Conservation (phyloP, 2,113 vertebrate species). For the Callithrix jacchus region DNA sequence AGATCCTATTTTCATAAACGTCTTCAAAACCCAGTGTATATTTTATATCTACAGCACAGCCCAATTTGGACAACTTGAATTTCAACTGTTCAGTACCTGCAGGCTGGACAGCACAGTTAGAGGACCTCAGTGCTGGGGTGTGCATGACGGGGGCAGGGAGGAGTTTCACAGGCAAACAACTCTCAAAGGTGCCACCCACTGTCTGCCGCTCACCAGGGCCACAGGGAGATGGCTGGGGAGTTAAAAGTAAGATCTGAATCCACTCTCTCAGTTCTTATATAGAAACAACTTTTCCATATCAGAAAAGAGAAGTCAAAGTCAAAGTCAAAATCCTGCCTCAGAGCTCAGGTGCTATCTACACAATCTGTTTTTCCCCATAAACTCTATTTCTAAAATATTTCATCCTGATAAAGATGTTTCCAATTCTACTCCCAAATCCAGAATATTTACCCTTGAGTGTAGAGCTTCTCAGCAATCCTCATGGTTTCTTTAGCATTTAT, state of each 20-base stretch:
- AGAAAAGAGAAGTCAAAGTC: not conserved
- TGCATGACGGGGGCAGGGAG: no score
- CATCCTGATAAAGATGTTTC: not conserved
- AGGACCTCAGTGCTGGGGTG: not conserved
- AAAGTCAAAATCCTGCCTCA: not conserved
- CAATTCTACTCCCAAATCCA: not conserved
- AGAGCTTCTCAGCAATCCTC: slow-evolving; percentile 97
- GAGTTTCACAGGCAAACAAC: not conserved
- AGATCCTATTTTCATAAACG: not conserved
- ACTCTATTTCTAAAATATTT: not conserved
- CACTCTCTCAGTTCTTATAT: not conserved
- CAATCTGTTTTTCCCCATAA: not conserved
- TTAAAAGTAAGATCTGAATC: not conserved
- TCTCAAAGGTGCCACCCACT: not conserved
- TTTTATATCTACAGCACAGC: not conserved
- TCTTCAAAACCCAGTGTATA: not conserved
- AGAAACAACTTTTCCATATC: not conserved
- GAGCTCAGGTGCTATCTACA: not conserved
- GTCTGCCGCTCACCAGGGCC: not conserved
- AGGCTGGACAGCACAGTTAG: not conserved
- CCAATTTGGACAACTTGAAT: not conserved
- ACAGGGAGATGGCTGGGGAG: not conserved
- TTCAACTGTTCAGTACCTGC: not conserved
- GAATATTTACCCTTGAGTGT: slow-evolving; percentile 92
- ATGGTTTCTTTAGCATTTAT: slow-evolving; percentile 98